These are phyloP conservation scores for Zaprionus inermis DNA, from an alignment of 1,140 invertebrate genomes.

Conservation along the genomic window DNA sequence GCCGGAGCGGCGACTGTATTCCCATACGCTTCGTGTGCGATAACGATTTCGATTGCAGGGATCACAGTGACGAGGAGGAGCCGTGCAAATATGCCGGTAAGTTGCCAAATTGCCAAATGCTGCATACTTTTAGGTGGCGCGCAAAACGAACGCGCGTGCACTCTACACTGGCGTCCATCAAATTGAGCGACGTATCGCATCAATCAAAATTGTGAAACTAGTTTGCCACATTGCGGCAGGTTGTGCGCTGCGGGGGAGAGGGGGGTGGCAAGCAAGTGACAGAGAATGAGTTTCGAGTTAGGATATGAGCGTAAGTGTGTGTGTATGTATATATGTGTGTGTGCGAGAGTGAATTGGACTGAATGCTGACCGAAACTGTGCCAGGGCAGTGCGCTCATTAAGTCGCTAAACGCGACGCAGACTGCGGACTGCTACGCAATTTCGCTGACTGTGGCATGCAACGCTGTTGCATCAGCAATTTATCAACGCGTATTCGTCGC, in stretches of 20 bases:
- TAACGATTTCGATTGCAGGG: constrained; percentile 90
- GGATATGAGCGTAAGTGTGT: constrained; percentile 2
- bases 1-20: constrained; percentile 92
- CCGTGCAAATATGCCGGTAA: constrained; percentile 88
- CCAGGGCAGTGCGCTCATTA: constrained; percentile 66
- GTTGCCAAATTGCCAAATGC: constrained; percentile 44
- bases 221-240: constrained; percentile 65
- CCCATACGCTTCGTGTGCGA: constrained; percentile 92
- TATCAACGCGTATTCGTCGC: constrained; percentile 66
- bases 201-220: constrained; percentile 65
- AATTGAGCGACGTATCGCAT: constrained; percentile 32
- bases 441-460: constrained; percentile 72
- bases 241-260: not conserved
- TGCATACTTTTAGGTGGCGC: constrained; percentile 63
- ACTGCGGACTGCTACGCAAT: constrained; percentile 75
- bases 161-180: constrained; percentile 47
- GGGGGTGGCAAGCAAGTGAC: not conserved
- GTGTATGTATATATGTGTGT: constrained; percentile 7
- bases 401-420: constrained; percentile 44
- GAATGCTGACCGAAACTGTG: constrained; percentile 71
- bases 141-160: not conserved
- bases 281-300: not conserved
- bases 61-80: constrained; percentile 91
- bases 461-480: constrained; percentile 79
- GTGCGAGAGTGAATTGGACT: constrained; percentile 39